A percentile compares a stretch with the other conserved stretches of the same genome.
phyloP scores from a whole-genome alignment of 2,797 vertebrate genomes.

The Hoplostethus mediterraneus region DNA sequence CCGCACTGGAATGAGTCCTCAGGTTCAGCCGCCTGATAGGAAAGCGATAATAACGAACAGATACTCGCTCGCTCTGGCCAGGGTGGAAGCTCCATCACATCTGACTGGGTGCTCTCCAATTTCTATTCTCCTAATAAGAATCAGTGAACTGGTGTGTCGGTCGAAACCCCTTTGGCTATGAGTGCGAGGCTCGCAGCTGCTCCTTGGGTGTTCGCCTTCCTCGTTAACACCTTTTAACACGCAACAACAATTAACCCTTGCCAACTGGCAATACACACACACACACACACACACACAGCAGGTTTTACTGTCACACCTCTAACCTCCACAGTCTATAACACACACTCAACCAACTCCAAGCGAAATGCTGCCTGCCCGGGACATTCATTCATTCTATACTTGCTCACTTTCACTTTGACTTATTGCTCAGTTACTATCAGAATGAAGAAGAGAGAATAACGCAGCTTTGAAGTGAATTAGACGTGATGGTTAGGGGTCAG shows the following conservation, averaged over 20 bases:
- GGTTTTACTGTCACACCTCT: conserved; percentile 53
- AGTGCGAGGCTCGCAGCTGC: conserved; percentile 38
- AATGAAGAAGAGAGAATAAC: too few relatives aligned
- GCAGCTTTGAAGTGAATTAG: too few relatives aligned
- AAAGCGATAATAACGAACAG: too few relatives aligned
- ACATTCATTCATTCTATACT: neutral
- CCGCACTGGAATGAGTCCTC: too few relatives aligned
- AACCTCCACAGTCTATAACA: conserved; percentile 23
- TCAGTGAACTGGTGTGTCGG: neutral
- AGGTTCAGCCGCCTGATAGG: too few relatives aligned
- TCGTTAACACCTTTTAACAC: conserved; percentile 95
- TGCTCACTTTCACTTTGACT: neutral
- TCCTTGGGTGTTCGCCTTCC: conserved; percentile 90
- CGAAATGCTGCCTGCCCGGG: conserved; percentile 3
- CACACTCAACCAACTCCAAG: conserved; percentile 45
- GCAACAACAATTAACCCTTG: conserved; percentile 91
- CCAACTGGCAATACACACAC: conserved; percentile 28
- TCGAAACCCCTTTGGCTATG: conserved; percentile 1
- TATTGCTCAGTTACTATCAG: neutral
- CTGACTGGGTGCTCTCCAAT: too few relatives aligned
- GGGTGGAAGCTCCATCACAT: too few relatives aligned
- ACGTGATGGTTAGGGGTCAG: too few relatives aligned
- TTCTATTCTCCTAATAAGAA: too few relatives aligned
- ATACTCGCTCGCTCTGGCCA: too few relatives aligned
- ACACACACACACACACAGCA: conserved; percentile 10